Percentiles rank a stretch among this genome's conserved stretches.
Conservation (phyloP, 35 echinoderm and acorn worm species). For the Acanthaster planci region DNA sequence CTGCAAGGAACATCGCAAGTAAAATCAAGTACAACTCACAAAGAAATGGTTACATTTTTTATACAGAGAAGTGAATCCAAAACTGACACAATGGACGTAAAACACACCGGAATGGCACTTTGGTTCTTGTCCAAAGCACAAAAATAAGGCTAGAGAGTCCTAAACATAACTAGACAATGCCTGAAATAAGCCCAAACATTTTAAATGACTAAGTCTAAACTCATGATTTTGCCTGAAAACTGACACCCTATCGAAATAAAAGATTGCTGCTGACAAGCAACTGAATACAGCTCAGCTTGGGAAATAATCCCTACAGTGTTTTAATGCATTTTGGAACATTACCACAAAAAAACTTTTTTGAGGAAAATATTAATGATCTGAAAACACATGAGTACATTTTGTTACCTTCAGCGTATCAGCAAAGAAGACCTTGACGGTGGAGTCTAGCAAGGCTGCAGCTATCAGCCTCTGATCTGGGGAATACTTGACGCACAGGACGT, state of each 20-base stretch:
- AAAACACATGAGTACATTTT: too few species aligned
- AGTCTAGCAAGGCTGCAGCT: constrained; percentile 81
- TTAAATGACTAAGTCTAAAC: too few species aligned
- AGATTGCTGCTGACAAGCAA: not conserved
- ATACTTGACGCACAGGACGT: constrained; percentile 93
- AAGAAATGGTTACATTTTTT: not conserved
- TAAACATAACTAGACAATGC: too few species aligned
- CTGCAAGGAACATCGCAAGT: constrained; percentile 42
- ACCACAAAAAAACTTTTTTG: not conserved
- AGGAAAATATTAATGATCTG: too few species aligned
- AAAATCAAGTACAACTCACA: not conserved
- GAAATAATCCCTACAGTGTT: not conserved
- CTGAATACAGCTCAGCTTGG: not conserved
- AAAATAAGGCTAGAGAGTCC: too few species aligned
- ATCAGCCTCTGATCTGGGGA: constrained; percentile 85
- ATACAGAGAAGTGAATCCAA: too few species aligned
- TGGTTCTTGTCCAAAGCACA: too few species aligned
- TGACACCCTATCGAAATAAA: too few species aligned
- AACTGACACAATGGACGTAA: too few species aligned
- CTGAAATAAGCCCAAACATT: too few species aligned
- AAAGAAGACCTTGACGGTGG: constrained; percentile 97
- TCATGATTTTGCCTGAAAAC: too few species aligned
- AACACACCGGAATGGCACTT: too few species aligned
- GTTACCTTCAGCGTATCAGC: constrained; percentile 84
- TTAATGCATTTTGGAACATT: not conserved